Evolutionary conservation across 1,140 invertebrate genomes (phyloP).

Genomic region (Cherax destructor): DNA sequence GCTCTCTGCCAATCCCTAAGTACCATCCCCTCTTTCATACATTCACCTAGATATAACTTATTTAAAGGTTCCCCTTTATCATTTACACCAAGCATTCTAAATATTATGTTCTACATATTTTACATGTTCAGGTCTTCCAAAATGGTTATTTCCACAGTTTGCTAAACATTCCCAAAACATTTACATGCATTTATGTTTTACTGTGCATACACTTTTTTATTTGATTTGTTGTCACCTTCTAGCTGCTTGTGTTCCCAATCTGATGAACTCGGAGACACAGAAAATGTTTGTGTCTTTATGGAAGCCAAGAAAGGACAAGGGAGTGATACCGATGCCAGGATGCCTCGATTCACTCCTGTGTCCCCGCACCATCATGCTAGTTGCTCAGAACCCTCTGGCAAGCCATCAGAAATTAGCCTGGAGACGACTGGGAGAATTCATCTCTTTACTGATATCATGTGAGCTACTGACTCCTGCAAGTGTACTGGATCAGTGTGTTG

Average conservation of each 20-base stretch:
- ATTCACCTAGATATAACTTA: no score
- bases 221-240: not conserved
- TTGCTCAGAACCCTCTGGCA: slow-evolving; percentile 36
- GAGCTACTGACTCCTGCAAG: slow-evolving; percentile 30
- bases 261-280: slow-evolving; percentile 34
- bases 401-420: slow-evolving; percentile 29
- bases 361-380: slow-evolving; percentile 45
- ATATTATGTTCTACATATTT: no score
- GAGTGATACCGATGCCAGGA: slow-evolving; percentile 29
- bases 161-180: no score
- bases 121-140: no score
- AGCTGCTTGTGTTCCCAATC: slow-evolving; percentile 38
- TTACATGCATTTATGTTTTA: no score
- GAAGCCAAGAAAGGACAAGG: slow-evolving; percentile 23
- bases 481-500: slow-evolving; percentile 38
- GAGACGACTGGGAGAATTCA: slow-evolving; percentile 28
- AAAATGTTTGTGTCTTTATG: slow-evolving; percentile 37
- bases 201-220: not conserved
- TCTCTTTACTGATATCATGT: slow-evolving; percentile 6
- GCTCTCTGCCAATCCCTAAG: no score
- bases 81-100: no score
- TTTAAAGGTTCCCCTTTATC: no score
- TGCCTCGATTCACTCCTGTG: slow-evolving; percentile 28
- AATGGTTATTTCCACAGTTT: no score
- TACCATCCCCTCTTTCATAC: no score